A percentile compares a stretch with the other conserved stretches of the same genome.
These are phyloP conservation scores for Bettongia penicillata DNA, from an alignment of 2,113 vertebrate genomes.

Conservation along the genomic window DNA sequence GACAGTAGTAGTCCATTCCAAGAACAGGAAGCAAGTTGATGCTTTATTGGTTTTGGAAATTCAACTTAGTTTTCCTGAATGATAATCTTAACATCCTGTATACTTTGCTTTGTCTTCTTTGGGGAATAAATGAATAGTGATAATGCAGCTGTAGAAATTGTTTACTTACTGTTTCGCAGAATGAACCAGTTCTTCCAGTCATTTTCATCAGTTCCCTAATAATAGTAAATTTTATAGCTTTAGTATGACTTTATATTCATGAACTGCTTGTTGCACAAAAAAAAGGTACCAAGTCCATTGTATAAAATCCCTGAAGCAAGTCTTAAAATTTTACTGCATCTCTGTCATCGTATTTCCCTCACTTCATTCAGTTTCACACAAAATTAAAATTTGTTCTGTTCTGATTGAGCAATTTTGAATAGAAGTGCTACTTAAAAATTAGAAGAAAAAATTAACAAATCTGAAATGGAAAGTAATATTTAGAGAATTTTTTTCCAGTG, in stretches of 20 bases:
- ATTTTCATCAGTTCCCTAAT: not conserved
- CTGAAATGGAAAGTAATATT: not conserved
- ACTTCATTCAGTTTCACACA: not conserved
- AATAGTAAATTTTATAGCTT: not conserved
- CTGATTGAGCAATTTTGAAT: not conserved
- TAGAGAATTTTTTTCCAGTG: not conserved
- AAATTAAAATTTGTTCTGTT: not conserved
- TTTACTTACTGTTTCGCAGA: not conserved
- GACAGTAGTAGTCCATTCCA: not conserved
- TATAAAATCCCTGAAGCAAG: not conserved
- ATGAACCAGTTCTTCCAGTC: not conserved
- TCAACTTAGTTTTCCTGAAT: not conserved
- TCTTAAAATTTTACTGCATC: not conserved
- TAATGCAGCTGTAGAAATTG: not conserved
- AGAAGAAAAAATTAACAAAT: not conserved
- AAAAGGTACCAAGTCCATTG: not conserved
- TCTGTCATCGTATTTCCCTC: not conserved
- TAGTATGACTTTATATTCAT: not conserved
- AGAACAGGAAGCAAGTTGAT: not conserved
- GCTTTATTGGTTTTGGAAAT: not conserved
- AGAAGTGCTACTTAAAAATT: not conserved
- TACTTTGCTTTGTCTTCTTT: not conserved
- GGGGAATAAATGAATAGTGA: not conserved
- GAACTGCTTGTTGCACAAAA: not conserved
- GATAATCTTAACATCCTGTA: not conserved